These are phyloP conservation scores for Lamellibrachia luymesi DNA, from an alignment of 1,140 invertebrate genomes.

Conservation along the genomic window DNA sequence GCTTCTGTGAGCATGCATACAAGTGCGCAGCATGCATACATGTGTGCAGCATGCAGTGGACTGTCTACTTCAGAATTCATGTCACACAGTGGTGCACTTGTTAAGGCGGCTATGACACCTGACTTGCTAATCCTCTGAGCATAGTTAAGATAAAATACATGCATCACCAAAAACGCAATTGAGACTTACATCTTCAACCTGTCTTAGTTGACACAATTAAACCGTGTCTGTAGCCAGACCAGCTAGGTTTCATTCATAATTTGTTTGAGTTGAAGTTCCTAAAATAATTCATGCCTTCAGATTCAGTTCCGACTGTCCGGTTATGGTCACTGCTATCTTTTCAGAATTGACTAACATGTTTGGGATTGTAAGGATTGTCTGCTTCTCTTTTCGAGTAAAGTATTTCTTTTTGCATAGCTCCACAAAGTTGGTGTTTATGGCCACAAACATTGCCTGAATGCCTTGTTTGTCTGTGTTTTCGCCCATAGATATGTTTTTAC, in stretches of 20 bases:
- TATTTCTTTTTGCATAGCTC: neutral
- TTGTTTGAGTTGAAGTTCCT: too few relatives aligned
- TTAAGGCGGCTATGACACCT: neutral
- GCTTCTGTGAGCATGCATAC: neutral
- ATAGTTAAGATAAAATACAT: neutral
- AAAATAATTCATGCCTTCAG: too few relatives aligned
- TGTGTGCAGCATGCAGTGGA: neutral
- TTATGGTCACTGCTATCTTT: neutral
- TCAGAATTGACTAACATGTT: neutral
- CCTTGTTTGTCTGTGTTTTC: neutral
- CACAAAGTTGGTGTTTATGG: neutral
- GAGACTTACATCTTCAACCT: too few relatives aligned
- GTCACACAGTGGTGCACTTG: neutral
- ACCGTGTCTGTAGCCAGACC: too few relatives aligned
- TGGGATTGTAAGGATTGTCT: neutral
- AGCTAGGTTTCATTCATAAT: too few relatives aligned
- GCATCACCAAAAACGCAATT: too few relatives aligned
- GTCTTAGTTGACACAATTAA: too few relatives aligned
- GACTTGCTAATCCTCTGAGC: neutral
- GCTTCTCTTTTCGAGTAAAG: neutral
- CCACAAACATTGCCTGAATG: neutral
- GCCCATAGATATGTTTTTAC: neutral
- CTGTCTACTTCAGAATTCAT: neutral
- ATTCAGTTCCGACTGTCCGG: too few relatives aligned
- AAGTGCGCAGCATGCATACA: neutral